Percentiles rank a stretch among this genome's conserved stretches.
Evolutionary conservation across 2,797 vertebrate species (phyloP).

Genomic region (Labeo calbasu): DNA sequence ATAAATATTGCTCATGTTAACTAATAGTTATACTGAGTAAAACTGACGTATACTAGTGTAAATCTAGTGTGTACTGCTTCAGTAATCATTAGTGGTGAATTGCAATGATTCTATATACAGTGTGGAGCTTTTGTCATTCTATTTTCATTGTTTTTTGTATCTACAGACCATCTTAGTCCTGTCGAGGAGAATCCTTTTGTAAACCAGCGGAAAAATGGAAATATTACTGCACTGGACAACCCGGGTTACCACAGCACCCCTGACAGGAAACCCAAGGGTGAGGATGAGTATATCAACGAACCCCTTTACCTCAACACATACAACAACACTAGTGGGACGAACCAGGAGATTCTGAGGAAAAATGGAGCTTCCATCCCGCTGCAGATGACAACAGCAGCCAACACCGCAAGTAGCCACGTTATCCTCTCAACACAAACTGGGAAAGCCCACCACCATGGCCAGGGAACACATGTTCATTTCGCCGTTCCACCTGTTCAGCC

Average conservation of each 20-base stretch:
- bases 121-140: not conserved
- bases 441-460: conserved; percentile 68
- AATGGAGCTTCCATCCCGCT: conserved; percentile 83
- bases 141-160: conserved; percentile 8
- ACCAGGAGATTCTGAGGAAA: conserved; percentile 85
- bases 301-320: conserved; percentile 97
- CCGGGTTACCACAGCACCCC: conserved; percentile 89
- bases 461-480: conserved; percentile 70
- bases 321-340: conserved; percentile 79
- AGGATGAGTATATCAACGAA: conserved; percentile 94
- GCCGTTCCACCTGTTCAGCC: conserved; percentile 69
- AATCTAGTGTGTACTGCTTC: not conserved
- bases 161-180: conserved; percentile 89
- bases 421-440: conserved; percentile 73
- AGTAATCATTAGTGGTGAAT: not conserved
- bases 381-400: conserved; percentile 61
- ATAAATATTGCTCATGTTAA: too few relatives aligned
- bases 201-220: conserved; percentile 88
- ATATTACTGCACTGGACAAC: conserved; percentile 93
- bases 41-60: not conserved
- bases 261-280: conserved; percentile 83
- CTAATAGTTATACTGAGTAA: not conserved
- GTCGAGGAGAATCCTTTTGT: conserved; percentile 98
- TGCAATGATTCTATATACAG: not conserved
- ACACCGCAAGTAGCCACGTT: conserved; percentile 54